Conservation (phyloP, 2,113 vertebrate genomes). For the Alectura lathami region DNA sequence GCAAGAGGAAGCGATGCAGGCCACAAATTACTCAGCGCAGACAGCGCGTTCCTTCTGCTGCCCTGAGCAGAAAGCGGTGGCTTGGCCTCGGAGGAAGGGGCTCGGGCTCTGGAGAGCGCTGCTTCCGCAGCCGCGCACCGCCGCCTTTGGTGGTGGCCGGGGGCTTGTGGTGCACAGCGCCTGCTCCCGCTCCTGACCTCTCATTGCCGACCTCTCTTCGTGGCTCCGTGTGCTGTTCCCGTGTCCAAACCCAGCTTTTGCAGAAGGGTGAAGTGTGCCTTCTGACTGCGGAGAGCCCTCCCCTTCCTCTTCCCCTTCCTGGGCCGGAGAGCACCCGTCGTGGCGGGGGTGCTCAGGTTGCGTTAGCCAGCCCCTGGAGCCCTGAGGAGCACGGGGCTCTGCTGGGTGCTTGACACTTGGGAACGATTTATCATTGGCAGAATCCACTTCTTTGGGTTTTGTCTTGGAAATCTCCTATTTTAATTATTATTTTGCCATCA, state of each 20-base stretch:
- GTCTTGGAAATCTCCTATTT: not conserved
- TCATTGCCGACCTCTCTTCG: fast-evolving
- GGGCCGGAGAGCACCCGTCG: too few relatives aligned
- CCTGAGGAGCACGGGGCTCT: not conserved
- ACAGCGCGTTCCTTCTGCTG: not conserved
- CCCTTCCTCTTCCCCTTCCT: too few relatives aligned
- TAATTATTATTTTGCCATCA: not conserved
- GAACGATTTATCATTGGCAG: not conserved
- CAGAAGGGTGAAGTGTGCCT: not conserved
- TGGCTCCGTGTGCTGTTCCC: fast-evolving
- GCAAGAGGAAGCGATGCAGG: not conserved
- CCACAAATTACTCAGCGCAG: not conserved
- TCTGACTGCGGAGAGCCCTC: not conserved
- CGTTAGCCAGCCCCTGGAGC: not conserved
- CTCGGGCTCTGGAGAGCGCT: too few relatives aligned
- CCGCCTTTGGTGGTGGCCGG: fast-evolving
- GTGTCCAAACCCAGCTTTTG: not conserved
- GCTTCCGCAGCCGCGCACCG: not conserved
- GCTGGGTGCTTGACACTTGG: not conserved
- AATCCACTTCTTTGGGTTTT: too few relatives aligned
- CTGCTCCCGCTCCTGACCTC: not conserved
- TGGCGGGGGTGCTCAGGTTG: too few relatives aligned
- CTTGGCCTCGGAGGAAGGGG: not conserved
- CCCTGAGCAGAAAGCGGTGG: not conserved
- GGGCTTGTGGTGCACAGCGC: not conserved